Base-by-base conservation (phyloP, 1,140 invertebrate genomes). In the Diploscapter pachys region DNA sequence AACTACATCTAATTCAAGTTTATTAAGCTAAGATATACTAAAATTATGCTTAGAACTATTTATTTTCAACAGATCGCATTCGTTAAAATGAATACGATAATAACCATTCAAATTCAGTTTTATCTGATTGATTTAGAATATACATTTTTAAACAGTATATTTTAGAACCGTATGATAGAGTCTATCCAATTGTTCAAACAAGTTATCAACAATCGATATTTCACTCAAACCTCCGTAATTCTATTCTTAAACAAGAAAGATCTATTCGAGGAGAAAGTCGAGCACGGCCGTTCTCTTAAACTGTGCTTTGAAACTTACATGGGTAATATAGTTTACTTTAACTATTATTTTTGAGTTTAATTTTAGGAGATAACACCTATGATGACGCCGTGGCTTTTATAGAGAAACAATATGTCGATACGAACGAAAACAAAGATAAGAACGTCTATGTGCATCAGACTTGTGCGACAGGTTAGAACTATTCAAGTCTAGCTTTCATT, bases 191-290 rank as follows among this genome's bases (percentile, higher is more conserved):
- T 88, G 4, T 88, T 88, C 74, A 84, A 82, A 73, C 81, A 85
- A 72, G 87, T 88, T 49, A 85, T 86, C 79, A 87, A 87, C 75
- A 88, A 87, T 73, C 80, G 82, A 59, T 87, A 86, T 77, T 88
- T 88, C 77, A 82, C 81, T 48, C 83, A 83, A 53, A 85, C 78
- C 79, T 85, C 85, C 54, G 85, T 88, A 75, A 88, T 88, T 49
- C 69, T 84, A 52, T 84, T 84, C 67, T 66, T 84, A 4, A 84
- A 84, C 70, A 84, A 84, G 89, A 87, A 87, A 77, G 88, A 89
- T 78, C 73, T 88, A 62, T 88, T 88, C 80, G 85, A 85, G 71
- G 86, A 87, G 64, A 88, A 88, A 81, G 88, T 88, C 66, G 85
- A 85, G 4, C 57, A 66, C 6, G 71, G 56, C 0, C 53, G 56